Conservation (phyloP, 2,797 vertebrate species). For the Poeciliopsis presidionis region DNA sequence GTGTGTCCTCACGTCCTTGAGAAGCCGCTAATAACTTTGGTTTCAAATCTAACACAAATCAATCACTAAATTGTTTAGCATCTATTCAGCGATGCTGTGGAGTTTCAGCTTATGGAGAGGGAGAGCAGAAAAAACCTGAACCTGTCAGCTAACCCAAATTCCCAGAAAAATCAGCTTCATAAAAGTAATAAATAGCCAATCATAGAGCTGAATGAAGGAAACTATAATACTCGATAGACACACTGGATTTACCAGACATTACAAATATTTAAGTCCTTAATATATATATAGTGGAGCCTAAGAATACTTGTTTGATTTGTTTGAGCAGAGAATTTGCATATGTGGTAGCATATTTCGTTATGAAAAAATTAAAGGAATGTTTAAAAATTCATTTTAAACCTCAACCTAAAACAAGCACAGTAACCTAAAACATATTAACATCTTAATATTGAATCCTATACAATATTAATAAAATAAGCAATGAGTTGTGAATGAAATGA, state of each 20-base stretch:
- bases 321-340: neutral
- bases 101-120: slow-evolving; percentile 23
- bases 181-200: neutral
- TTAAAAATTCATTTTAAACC: too few relatives aligned
- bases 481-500: neutral
- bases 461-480: neutral
- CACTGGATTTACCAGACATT: neutral
- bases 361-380: neutral
- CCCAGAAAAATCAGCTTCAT: neutral
- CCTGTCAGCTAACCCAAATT: slow-evolving; percentile 3
- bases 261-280: neutral
- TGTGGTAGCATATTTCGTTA: neutral
- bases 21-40: slow-evolving; percentile 40
- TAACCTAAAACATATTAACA: neutral
- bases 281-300: neutral
- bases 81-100: slow-evolving; percentile 31
- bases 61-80: slow-evolving; percentile 60
- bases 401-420: neutral
- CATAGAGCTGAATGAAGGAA: neutral
- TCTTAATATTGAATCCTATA: neutral
- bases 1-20: slow-evolving; percentile 45
- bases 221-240: neutral
- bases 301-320: neutral
- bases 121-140: slow-evolving; percentile 34
- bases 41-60: slow-evolving; percentile 66